Evolutionary conservation across 2,113 vertebrate genomes (phyloP).

Genomic region (Benitochromis conjunctus): DNA sequence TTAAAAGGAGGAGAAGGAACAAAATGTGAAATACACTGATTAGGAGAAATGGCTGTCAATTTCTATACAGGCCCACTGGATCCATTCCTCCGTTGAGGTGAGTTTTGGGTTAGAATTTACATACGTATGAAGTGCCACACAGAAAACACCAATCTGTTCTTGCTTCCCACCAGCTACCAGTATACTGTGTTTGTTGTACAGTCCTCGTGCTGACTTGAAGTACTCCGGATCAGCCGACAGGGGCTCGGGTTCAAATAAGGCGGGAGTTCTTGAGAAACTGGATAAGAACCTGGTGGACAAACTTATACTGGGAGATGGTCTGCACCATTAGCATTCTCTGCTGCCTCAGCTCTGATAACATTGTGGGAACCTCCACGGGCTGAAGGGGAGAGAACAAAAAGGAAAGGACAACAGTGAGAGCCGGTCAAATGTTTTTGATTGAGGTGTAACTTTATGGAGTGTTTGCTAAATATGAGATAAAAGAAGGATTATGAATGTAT

Average conservation of each 20-base stretch:
- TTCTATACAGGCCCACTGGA: background rate
- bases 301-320: constrained; percentile 93
- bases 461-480: background rate
- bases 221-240: background rate
- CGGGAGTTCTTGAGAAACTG: constrained; percentile 92
- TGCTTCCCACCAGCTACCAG: background rate
- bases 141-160: background rate
- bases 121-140: background rate
- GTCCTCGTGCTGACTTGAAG: background rate
- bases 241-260: constrained; percentile 77
- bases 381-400: constrained; percentile 38
- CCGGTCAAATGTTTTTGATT: background rate
- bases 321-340: constrained; percentile 96
- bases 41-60: background rate
- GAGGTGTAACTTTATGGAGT: background rate
- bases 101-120: background rate
- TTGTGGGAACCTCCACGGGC: constrained; percentile 87
- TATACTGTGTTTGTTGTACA: background rate
- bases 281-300: constrained; percentile 94
- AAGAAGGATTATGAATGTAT: background rate
- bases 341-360: constrained; percentile 86
- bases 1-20: background rate
- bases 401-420: background rate
- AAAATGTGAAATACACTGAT: constrained; percentile 1
- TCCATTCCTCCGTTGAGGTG: background rate